A percentile compares a stretch with the other conserved stretches of the same genome.
These are phyloP conservation scores for Atrichornis clamosus DNA, from an alignment of 2,113 vertebrate genomes.

Conservation along the genomic window DNA sequence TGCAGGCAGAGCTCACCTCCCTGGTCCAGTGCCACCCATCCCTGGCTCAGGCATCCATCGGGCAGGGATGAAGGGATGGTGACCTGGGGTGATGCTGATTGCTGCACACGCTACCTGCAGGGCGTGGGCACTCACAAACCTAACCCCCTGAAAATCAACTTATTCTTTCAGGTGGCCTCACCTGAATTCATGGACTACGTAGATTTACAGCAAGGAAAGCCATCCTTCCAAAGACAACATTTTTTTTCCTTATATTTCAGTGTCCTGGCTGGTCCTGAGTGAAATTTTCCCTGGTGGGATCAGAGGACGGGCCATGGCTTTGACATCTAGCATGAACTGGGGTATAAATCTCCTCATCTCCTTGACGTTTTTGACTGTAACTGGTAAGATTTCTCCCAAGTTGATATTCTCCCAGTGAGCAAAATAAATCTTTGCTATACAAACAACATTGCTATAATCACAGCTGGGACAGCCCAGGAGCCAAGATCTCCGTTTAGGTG, in stretches of 20 bases:
- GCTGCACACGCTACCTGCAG: not conserved
- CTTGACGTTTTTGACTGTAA: slow-evolving; percentile 91
- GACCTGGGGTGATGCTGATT: not conserved
- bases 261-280: slow-evolving; percentile 92
- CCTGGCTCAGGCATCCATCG: not conserved
- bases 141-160: not conserved
- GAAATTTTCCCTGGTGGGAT: slow-evolving; percentile 94
- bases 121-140: not conserved
- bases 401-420: not conserved
- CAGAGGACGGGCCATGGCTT: slow-evolving; percentile 88
- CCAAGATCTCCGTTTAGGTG: not conserved
- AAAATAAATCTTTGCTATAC: not conserved
- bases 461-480: not conserved
- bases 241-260: slow-evolving; percentile 64
- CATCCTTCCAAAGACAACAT: not conserved
- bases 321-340: slow-evolving; percentile 94
- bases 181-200: not conserved
- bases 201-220: not conserved
- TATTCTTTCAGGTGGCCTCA: not conserved
- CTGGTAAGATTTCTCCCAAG: slow-evolving; percentile 76
- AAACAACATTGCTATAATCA: not conserved
- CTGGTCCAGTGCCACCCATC: fast-evolving
- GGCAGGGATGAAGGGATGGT: not conserved
- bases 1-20: not conserved
- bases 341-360: slow-evolving; percentile 93